Evolutionary conservation across 2,888 invertebrate species (phyloP).

Genomic region (Mesorhabditis belari): DNA sequence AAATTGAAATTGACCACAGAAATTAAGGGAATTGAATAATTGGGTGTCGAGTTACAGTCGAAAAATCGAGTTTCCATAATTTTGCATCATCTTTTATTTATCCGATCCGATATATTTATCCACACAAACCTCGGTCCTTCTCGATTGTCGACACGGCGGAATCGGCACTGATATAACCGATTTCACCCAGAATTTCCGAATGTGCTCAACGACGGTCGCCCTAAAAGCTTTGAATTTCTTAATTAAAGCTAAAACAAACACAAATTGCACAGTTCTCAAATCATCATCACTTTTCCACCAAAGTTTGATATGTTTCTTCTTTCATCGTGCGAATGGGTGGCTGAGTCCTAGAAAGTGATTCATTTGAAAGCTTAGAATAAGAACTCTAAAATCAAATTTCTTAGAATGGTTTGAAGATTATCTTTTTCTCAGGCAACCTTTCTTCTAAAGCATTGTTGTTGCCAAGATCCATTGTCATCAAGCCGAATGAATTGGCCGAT

Average conservation of each 20-base stretch:
- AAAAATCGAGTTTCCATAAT: too few relatives aligned
- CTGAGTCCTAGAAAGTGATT: slow-evolving; percentile 26
- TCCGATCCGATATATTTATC: too few relatives aligned
- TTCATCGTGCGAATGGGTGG: slow-evolving; percentile 50
- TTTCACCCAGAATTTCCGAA: slow-evolving; percentile 41
- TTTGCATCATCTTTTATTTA: too few relatives aligned
- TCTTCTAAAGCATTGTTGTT: slow-evolving; percentile 46
- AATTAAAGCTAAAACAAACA: too few relatives aligned
- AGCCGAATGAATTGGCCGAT: slow-evolving; percentile 47
- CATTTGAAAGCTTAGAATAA: not conserved
- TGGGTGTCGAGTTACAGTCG: too few relatives aligned
- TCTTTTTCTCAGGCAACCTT: slow-evolving; percentile 4
- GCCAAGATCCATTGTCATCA: slow-evolving; percentile 50
- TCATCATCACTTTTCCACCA: slow-evolving; percentile 51
- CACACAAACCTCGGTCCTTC: not conserved
- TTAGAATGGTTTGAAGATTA: too few relatives aligned
- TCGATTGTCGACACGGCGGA: slow-evolving; percentile 36
- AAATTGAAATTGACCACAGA: too few relatives aligned
- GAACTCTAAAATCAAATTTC: not conserved
- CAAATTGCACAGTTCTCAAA: slow-evolving; percentile 44
- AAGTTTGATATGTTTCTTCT: slow-evolving; percentile 45
- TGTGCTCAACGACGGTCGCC: slow-evolving; percentile 49
- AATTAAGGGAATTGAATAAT: too few relatives aligned
- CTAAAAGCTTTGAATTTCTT: too few relatives aligned
- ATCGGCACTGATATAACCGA: slow-evolving; percentile 44